Base-by-base conservation (phyloP, 2,888 invertebrate species). In the Drosophila meridiana region DNA sequence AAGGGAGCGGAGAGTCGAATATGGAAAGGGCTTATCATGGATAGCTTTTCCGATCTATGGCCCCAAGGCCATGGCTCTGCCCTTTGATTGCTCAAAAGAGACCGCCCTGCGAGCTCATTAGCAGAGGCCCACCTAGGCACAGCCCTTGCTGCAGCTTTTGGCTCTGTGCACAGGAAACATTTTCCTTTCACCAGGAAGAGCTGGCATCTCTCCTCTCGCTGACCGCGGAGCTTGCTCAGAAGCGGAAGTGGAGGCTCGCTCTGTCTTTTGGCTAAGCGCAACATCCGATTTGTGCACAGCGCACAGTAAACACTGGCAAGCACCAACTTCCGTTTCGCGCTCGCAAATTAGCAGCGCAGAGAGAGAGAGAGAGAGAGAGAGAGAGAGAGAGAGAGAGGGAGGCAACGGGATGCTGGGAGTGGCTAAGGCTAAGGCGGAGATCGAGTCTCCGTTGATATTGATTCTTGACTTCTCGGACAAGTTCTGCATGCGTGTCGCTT, bases 261-360 rank as follows among this genome's bases (percentile, higher is more conserved):
- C 20, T 36, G 52, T 28, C 53, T 55, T 55, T 55, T 38, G 53
- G 53, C 3, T 38, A 45, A 61, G 68, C 59, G 57, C 56, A 60
- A 66, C 74, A 47, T 77, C 78, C 77, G 78, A 73, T 53, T 47
- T 47, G 61, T 14, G 48, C 0, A 30, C 65, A 47, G 56, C 28
- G 60, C 34, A 40, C 20, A 43, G 59, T 45, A 61, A 60, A 62
- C 28, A 36, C 38, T 61, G 62, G 38, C 40, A 28, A 42, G 34
- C n/a, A 30, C 14, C 38, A 26, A 73, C 89, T 83, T 85, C 85
- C 89, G 87, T 77, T 82, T 83, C 36, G 47, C 56, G 47, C 57
- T 79, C 43, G 69, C 83, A 82, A 70, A 80, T 77, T 80, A 67
- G 45, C 57, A 53, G 14, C 7, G 32, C 13, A 0, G 45, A 20